A percentile compares a stretch with the other conserved stretches of the same genome.
Conservation (phyloP, 53 echinoderm and acorn worm species). For the Temnopleurus reevesii region DNA sequence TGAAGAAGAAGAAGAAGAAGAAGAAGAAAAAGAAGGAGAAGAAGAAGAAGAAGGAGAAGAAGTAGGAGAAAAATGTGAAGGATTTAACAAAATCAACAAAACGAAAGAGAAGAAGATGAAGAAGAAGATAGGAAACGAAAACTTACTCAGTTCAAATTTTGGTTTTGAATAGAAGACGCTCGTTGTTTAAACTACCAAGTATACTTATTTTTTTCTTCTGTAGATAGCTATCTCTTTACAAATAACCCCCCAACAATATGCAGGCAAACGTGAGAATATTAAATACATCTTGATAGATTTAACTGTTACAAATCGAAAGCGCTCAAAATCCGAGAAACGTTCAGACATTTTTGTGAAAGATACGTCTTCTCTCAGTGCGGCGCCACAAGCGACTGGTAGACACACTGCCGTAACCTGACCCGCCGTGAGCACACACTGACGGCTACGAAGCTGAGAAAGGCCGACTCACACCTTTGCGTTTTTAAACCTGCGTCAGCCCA, state of each 20-base stretch:
- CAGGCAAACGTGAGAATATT: no score
- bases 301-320: not conserved
- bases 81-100: not conserved
- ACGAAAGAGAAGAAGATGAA: constrained; percentile 11
- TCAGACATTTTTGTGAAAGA: no score
- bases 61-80: not conserved
- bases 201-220: not conserved
- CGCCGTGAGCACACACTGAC: not conserved
- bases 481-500: no score
- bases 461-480: no score
- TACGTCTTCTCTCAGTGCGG: not conserved
- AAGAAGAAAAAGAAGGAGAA: not conserved
- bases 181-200: no score
- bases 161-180: no score
- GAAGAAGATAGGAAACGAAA: no score
- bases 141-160: no score
- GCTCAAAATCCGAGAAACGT: not conserved
- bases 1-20: not conserved
- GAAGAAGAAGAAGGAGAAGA: not conserved
- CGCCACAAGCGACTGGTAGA: not conserved
- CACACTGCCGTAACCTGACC: not conserved
- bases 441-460: not conserved
- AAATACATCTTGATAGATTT: not conserved
- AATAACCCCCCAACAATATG: not conserved
- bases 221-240: not conserved